phyloP scores from a whole-genome alignment of 2,113 vertebrate genomes.

The Silurus asotus region DNA sequence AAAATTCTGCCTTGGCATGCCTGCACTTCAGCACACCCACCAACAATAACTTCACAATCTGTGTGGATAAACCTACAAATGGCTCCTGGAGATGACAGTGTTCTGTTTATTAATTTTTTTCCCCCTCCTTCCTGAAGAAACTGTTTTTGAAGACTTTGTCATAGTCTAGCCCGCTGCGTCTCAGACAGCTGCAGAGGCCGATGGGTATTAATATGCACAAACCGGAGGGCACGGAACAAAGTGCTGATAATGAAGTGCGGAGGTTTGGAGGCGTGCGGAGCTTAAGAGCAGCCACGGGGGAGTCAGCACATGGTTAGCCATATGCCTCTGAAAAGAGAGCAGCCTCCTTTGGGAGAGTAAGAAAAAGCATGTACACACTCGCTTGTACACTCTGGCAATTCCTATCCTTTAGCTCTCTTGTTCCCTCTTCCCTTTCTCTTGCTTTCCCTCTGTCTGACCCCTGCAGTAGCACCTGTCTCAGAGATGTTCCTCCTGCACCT shows the following conservation, averaged over 20 bases:
- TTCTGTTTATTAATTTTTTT: constrained; percentile 23
- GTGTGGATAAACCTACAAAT: constrained; percentile 49
- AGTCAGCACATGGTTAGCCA: constrained; percentile 81
- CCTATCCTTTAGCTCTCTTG: background rate
- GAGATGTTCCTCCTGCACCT: background rate
- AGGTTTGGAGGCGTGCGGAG: constrained; percentile 71
- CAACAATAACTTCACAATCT: constrained; percentile 43
- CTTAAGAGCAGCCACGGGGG: constrained; percentile 77
- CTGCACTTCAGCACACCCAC: constrained; percentile 25
- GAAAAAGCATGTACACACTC: constrained; percentile 38
- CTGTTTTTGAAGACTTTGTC: constrained; percentile 59
- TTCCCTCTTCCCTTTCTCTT: background rate
- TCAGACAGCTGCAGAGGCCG: constrained; percentile 64
- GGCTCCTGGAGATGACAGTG: constrained; percentile 44
- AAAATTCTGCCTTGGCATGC: constrained; percentile 25
- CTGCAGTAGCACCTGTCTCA: constrained; percentile 8
- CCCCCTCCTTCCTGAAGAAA: constrained; percentile 48
- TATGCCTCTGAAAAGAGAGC: constrained; percentile 74
- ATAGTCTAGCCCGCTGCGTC: constrained; percentile 59
- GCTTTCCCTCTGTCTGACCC: background rate
- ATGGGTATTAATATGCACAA: constrained; percentile 81
- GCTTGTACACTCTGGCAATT: constrained; percentile 32
- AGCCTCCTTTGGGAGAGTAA: constrained; percentile 66
- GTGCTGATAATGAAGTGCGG: constrained; percentile 82
- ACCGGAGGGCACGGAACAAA: constrained; percentile 77